Percentiles rank a stretch among this genome's conserved stretches.
phyloP scores from a whole-genome alignment of 2,888 invertebrate genomes.

The Autographa gamma region DNA sequence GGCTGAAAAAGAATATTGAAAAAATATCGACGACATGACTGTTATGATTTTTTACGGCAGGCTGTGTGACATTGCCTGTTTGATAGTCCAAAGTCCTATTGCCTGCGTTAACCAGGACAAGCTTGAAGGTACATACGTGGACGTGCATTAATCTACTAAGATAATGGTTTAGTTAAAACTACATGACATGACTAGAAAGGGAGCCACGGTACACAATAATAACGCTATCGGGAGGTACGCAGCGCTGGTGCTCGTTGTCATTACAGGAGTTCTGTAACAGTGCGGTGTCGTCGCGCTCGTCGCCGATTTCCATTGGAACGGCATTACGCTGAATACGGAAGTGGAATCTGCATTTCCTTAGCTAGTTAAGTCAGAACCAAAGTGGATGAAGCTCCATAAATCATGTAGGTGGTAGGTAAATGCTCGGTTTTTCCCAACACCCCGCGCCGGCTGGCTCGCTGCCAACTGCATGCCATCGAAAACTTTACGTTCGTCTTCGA shows the following conservation, averaged over 20 bases:
- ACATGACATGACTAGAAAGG: too few relatives aligned
- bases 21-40: slow-evolving; percentile 8
- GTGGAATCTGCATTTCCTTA: slow-evolving; percentile 57
- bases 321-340: slow-evolving; percentile 41
- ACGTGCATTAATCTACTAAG: too few relatives aligned
- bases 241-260: slow-evolving; percentile 1
- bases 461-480: slow-evolving; percentile 48
- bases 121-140: too few relatives aligned
- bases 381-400: slow-evolving; percentile 59
- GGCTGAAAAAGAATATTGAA: slow-evolving; percentile 12
- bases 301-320: slow-evolving; percentile 49
- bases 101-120: too few relatives aligned
- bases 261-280: slow-evolving; percentile 13
- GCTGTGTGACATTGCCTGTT: neutral
- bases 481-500: slow-evolving; percentile 44
- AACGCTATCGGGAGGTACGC: neutral
- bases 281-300: slow-evolving; percentile 16
- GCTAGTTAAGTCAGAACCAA: slow-evolving; percentile 58
- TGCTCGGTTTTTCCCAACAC: slow-evolving; percentile 49
- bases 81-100: neutral
- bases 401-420: slow-evolving; percentile 60
- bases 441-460: slow-evolving; percentile 43
- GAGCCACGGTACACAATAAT: neutral
- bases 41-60: slow-evolving; percentile 6
- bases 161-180: too few relatives aligned